Conservation (phyloP, 1,140 invertebrate genomes). For the Caenorhabditis briggsae region DNA sequence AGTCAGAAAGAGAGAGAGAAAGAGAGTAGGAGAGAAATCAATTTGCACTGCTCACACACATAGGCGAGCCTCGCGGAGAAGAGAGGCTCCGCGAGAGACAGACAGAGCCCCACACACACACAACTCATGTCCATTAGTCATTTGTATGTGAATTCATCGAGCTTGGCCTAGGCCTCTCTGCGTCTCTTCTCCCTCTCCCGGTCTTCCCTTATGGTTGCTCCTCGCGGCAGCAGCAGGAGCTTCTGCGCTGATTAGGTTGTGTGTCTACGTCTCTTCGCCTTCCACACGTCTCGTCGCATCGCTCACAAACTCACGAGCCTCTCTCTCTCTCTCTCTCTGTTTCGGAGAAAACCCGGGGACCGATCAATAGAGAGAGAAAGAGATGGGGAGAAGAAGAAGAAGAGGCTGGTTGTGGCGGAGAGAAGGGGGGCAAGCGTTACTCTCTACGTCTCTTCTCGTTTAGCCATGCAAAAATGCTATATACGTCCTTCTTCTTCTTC, state of each 20-base stretch:
- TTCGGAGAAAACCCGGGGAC: no score
- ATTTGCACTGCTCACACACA: conserved; percentile 41
- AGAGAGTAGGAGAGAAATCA: conserved; percentile 21
- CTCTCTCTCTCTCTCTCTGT: neutral
- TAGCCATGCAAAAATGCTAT: conserved; percentile 48
- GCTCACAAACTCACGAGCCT: neutral
- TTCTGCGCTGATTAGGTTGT: conserved; percentile 51
- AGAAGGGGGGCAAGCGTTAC: neutral
- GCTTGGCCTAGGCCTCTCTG: neutral
- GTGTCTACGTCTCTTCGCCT: neutral
- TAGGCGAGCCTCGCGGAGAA: no score
- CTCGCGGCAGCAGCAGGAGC: neutral
- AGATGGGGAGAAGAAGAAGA: no score
- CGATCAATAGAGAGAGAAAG: no score
- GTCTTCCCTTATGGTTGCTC: conserved; percentile 14
- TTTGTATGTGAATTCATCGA: conserved; percentile 53
- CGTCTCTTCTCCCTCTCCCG: conserved; percentile 28
- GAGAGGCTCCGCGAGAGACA: no score
- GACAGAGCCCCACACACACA: conserved; percentile 7
- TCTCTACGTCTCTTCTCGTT: neutral
- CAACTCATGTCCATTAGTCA: conserved; percentile 50
- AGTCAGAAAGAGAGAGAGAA: no score
- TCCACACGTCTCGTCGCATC: neutral
- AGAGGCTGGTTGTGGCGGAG: neutral
- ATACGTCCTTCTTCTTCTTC: neutral